Evolutionary conservation across 1,140 invertebrate species (phyloP).

Genomic region (Mylabris phalerata): DNA sequence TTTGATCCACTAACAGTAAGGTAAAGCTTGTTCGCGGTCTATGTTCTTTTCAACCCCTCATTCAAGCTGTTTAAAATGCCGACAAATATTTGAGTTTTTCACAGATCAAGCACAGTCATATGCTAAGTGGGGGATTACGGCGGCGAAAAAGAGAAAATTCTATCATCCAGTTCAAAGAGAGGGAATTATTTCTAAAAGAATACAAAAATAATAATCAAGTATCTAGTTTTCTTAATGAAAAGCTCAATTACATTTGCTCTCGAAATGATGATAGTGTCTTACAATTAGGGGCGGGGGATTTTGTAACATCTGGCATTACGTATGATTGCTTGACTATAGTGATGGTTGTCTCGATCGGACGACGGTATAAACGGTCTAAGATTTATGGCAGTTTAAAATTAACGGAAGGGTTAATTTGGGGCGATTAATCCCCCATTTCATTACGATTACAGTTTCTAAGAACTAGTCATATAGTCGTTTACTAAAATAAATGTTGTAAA

Average conservation of each 20-base stretch:
- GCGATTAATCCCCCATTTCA: slow-evolving; percentile 23
- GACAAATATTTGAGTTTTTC: slow-evolving; percentile 26
- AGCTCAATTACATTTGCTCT: slow-evolving; percentile 10
- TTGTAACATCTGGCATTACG: slow-evolving; percentile 21
- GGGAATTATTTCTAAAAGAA: neutral
- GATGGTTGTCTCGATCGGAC: slow-evolving; percentile 5
- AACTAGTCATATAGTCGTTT: neutral
- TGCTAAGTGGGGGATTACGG: slow-evolving; percentile 20
- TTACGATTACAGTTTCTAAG: neutral
- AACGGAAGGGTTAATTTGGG: slow-evolving; percentile 29
- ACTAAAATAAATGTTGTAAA: too few relatives aligned
- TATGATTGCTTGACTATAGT: slow-evolving; percentile 17
- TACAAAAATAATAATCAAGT: neutral
- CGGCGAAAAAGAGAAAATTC: slow-evolving; percentile 3
- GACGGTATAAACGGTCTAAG: slow-evolving; percentile 25
- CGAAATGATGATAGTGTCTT: slow-evolving; percentile 18
- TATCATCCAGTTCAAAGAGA: slow-evolving; percentile 10
- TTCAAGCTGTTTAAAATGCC: slow-evolving; percentile 24
- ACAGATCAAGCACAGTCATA: slow-evolving; percentile 24
- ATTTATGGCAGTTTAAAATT: slow-evolving; percentile 28
- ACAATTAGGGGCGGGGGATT: slow-evolving; percentile 1
- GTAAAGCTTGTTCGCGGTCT: slow-evolving; percentile 22
- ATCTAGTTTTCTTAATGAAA: slow-evolving; percentile 4
- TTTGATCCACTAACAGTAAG: slow-evolving; percentile 18
- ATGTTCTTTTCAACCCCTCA: slow-evolving; percentile 16